Base-by-base conservation (phyloP, 2,888 invertebrate genomes). In the Agrenia bidenticulata region DNA sequence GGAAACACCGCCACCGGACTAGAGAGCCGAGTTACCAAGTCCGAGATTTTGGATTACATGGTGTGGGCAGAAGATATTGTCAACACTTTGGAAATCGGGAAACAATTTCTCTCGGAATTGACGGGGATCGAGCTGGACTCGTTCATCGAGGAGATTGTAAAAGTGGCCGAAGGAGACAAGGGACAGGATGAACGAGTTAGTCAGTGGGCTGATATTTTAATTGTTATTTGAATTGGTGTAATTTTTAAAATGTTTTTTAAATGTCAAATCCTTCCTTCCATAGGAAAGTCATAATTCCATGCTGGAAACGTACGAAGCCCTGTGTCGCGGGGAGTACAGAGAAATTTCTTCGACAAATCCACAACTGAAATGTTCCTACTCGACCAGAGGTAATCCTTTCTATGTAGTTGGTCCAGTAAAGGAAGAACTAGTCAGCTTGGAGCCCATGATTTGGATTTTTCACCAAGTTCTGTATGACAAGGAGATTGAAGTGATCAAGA, bases 41-140 rank as follows among this genome's bases (percentile, higher is more conserved):
- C 87, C 58, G 92, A 94, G 77, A 89, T 98, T 73, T 82, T 98
- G 63, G 98, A 99, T 80, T 96, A 98, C 80, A 85, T 99, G 69
- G 91, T 95, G 24, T 99, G 67, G 67, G 58, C 67, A 0, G 41
- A 68, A 21, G 61, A 68, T 41, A 68, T 68, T 21, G 55, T 62
- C 41, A 64, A 62, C 5, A 68, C 67, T 2, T 19, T 68, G 17
- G 45, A 64, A 13, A 17, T 64, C 1, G 67, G 67, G 5, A 68
- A 68, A 32, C 53, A 64, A 1, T 68, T 68, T 59, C 49, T 68
- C 7, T 23, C 64, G 0, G 53, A 64, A 32, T 9, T 64, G 39
- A 64, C 67, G 7, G 67, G 67, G 23, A 1, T 68, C 13, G 54
- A 68, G 55, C 19, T 68, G 49, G 64, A 64, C 7, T 61, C 67